phyloP scores from a whole-genome alignment of 2,888 invertebrate genomes.

The Tanypteryx hageni region DNA sequence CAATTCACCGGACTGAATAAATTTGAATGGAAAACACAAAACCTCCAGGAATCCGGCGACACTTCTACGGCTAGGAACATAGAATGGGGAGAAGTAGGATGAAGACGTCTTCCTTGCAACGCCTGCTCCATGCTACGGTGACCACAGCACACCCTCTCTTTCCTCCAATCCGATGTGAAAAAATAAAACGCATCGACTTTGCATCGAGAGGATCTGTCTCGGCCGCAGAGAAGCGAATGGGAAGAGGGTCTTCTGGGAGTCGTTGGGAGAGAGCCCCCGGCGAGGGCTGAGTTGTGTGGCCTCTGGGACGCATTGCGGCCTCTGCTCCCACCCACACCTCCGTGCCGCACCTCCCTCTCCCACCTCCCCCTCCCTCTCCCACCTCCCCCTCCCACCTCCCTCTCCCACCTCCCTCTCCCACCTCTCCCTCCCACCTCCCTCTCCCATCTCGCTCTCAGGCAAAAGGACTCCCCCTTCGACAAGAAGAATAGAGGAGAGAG shows the following conservation, averaged over 20 bases:
- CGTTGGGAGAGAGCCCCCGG: conserved; percentile 42
- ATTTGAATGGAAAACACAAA: too few species aligned
- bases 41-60: too few species aligned
- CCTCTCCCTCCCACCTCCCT: neutral
- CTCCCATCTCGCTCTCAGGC: too few species aligned
- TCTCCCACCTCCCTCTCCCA: neutral
- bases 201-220: conserved; percentile 31
- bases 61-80: neutral
- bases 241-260: conserved; percentile 35
- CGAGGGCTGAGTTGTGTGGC: conserved; percentile 54
- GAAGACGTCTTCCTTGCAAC: neutral
- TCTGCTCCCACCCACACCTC: neutral
- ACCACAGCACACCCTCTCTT: neutral
- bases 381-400: neutral
- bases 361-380: neutral
- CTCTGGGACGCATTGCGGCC: conserved; percentile 49
- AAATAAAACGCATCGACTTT: conserved; percentile 27
- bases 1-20: too few species aligned
- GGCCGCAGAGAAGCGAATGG: neutral
- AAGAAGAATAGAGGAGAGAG: neutral
- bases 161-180: conserved; percentile 47
- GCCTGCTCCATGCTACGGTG: neutral
- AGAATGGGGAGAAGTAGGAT: neutral
- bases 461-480: neutral
- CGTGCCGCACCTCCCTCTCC: neutral